phyloP scores from a whole-genome alignment of 2,113 vertebrate species.

The Corythoichthys haematopterus region DNA sequence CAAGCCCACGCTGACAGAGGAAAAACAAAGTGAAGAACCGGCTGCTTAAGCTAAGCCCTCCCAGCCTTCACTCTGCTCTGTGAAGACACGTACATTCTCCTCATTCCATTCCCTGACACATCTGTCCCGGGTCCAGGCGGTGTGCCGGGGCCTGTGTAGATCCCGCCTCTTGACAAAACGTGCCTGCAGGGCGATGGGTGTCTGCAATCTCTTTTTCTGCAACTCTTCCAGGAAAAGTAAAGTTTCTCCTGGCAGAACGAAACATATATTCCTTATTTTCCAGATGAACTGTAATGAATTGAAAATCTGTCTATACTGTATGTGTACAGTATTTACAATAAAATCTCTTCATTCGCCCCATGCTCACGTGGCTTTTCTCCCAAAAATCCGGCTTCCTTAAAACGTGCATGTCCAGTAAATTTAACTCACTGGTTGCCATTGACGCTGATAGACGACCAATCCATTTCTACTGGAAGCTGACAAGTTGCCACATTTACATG shows the following conservation, averaged over 20 bases:
- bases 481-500: too few species aligned
- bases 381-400: too few species aligned
- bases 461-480: too few species aligned
- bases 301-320: background rate
- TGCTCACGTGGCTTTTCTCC: too few species aligned
- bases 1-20: constrained; percentile 1
- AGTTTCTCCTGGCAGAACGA: background rate
- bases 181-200: constrained; percentile 42
- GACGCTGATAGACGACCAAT: too few species aligned
- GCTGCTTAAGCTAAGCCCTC: constrained; percentile 26
- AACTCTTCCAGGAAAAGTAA: background rate
- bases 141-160: constrained; percentile 34
- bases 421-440: too few species aligned
- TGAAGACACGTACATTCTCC: constrained; percentile 68
- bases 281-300: background rate
- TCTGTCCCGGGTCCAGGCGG: constrained; percentile 63
- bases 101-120: constrained; percentile 72
- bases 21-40: constrained; percentile 31
- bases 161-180: constrained; percentile 44
- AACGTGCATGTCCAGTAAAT: too few species aligned
- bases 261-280: constrained; percentile 1
- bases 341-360: background rate
- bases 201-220: constrained; percentile 9
- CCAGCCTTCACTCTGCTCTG: constrained; percentile 47
- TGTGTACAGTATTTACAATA: background rate